Base-by-base conservation (phyloP, 2,797 vertebrate species). In the Alauda arvensis region DNA sequence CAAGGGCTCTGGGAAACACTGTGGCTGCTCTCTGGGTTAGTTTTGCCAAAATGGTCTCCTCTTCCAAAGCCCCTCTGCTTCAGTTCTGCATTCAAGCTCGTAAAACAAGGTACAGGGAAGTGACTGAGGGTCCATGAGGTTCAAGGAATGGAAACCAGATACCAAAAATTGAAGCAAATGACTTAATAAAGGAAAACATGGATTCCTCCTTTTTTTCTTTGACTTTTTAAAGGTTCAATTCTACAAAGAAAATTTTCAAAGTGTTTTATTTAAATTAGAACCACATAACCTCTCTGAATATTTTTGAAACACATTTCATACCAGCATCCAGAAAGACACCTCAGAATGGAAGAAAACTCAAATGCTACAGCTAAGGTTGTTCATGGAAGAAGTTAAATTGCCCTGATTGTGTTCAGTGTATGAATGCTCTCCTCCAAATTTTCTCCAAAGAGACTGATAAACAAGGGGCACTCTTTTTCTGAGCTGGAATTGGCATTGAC, bases 1-100 rank as follows among this genome's bases (percentile, higher is more conserved):
- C 26, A 43, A 34, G 33, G 46, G 37, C 31, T 66, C 56, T 53
- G 34, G 18, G 40, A 66, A 66, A 37, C 17, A 18, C 59, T 18
- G 3, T 1, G 4, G 10, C 17, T 77, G 29, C 14, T 51, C 5
- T 2, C 11, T 28, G 26, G 8, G 18, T 52, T 71, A 9, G 0
- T 60, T 70, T 48, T 59, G 16, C 21, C 21, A 77, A 39, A 66
- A 43, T 0, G 0, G 7, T 26, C 37, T 59, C 70, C 37, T 49
- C 26, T 81, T 67, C 25, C 51, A 33, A 67, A 63, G 14, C 18
- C 34, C 4, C 12, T 42, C 29, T 14, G 2, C 51, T 72, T 46
- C 29, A 48, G 15, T 45, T 85, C 24, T 60, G 21, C 26, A 48
- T 61, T 46, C 51, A 43, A 18, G 9, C 52, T 74, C 48, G 29